Conservation (phyloP, 2,888 invertebrate species). For the Plebejus anna region DNA sequence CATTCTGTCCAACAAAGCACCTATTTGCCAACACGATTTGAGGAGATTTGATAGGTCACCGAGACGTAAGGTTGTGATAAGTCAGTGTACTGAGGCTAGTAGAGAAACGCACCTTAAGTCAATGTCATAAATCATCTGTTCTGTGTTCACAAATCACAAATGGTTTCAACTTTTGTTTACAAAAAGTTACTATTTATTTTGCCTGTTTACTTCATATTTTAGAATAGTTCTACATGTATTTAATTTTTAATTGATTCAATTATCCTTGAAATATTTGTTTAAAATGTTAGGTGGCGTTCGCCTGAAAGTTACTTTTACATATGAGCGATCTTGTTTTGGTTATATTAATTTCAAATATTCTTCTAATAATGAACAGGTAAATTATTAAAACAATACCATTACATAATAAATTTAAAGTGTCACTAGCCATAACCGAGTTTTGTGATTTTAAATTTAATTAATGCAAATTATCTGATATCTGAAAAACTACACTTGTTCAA, state of each 20-base stretch:
- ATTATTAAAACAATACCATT: slow-evolving; percentile 4
- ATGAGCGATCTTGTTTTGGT: slow-evolving; percentile 69
- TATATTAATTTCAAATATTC: slow-evolving; percentile 71
- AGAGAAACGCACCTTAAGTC: background rate
- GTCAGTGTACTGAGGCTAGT: too few species aligned
- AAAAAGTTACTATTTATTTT: background rate
- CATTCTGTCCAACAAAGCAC: too few species aligned
- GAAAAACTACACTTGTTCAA: background rate
- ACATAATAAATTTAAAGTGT: background rate
- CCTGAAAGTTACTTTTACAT: slow-evolving; percentile 60
- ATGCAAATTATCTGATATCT: too few species aligned
- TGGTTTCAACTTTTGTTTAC: background rate
- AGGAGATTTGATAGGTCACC: too few species aligned
- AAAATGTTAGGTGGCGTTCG: slow-evolving; percentile 65
- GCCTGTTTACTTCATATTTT: background rate
- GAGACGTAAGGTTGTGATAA: too few species aligned
- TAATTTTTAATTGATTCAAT: background rate
- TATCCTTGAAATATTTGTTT: background rate
- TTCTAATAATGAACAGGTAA: slow-evolving; percentile 66
- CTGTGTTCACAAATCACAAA: too few species aligned
- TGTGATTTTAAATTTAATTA: background rate
- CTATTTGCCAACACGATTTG: too few species aligned
- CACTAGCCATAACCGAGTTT: background rate
- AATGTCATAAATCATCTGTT: background rate
- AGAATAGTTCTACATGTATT: background rate